A percentile compares a stretch with the other conserved stretches of the same genome.
These are phyloP conservation scores for Silurus asotus DNA, from an alignment of 2,113 vertebrate genomes.

Conservation along the genomic window DNA sequence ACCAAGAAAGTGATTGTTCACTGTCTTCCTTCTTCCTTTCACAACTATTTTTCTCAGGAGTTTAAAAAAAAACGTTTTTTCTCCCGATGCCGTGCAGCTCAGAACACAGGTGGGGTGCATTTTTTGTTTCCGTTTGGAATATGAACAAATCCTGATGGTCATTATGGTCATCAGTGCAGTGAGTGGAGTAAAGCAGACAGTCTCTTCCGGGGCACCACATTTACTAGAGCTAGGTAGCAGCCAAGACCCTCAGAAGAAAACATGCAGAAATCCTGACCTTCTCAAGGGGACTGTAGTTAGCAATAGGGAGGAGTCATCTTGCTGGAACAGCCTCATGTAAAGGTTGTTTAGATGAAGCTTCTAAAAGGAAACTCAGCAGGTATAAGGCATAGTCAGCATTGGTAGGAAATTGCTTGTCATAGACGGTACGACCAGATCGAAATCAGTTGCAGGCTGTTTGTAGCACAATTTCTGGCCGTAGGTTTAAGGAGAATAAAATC, in stretches of 20 bases:
- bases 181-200: neutral
- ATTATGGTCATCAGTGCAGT: no score
- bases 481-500: neutral
- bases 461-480: neutral
- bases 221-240: neutral
- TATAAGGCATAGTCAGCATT: neutral
- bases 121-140: no score
- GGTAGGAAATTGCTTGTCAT: neutral
- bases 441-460: neutral
- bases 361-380: neutral
- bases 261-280: neutral
- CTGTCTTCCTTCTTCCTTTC: no score
- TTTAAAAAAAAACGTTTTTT: no score
- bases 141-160: no score
- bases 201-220: neutral
- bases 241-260: neutral
- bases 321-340: neutral
- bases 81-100: no score
- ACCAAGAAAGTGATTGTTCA: no score
- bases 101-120: no score
- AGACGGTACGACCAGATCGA: neutral
- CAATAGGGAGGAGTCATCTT: neutral
- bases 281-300: neutral
- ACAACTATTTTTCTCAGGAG: no score
- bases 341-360: neutral